Evolutionary conservation across 2,888 invertebrate species (phyloP).

Genomic region (Mantis religiosa): DNA sequence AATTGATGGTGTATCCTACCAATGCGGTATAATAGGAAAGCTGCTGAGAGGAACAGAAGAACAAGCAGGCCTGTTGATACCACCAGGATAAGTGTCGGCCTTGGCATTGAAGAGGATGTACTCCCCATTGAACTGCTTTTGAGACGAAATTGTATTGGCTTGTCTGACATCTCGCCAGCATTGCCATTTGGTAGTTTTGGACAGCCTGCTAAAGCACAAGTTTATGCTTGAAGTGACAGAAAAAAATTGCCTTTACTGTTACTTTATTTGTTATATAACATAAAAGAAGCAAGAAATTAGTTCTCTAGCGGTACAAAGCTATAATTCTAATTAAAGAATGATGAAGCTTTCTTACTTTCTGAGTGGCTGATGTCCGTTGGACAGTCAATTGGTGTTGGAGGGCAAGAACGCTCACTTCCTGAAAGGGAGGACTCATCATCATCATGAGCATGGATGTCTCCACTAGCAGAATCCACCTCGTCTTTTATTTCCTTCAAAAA

Average conservation of each 20-base stretch:
- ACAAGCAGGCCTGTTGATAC: slow-evolving; percentile 53
- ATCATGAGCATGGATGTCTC: slow-evolving; percentile 36
- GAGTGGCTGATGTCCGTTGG: slow-evolving; percentile 41
- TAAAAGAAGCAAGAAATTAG: not conserved
- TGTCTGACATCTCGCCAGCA: not conserved
- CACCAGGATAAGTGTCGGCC: slow-evolving; percentile 50
- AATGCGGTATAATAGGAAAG: slow-evolving; percentile 55
- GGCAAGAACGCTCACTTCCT: slow-evolving; percentile 43
- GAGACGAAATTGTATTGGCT: not conserved
- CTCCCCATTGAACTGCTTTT: not conserved
- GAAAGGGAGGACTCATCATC: slow-evolving; percentile 47
- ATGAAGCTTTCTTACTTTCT: slow-evolving; percentile 32
- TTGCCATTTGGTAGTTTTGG: slow-evolving; percentile 3
- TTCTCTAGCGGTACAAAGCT: not conserved
- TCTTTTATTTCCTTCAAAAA: slow-evolving; percentile 29
- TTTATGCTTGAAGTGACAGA: no score
- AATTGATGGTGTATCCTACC: slow-evolving; percentile 44
- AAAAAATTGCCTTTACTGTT: no score
- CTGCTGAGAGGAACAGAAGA: slow-evolving; percentile 55
- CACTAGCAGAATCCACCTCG: slow-evolving; percentile 35
- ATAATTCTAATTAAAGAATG: not conserved
- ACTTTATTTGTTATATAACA: no score
- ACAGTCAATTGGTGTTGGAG: slow-evolving; percentile 41
- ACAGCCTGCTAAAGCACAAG: not conserved
- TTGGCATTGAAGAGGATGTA: slow-evolving; percentile 41